Evolutionary conservation across 2,888 invertebrate genomes (phyloP), one percentile per base, ranked within the genome.

Genomic region (Trichopria drosophilae): DNA sequence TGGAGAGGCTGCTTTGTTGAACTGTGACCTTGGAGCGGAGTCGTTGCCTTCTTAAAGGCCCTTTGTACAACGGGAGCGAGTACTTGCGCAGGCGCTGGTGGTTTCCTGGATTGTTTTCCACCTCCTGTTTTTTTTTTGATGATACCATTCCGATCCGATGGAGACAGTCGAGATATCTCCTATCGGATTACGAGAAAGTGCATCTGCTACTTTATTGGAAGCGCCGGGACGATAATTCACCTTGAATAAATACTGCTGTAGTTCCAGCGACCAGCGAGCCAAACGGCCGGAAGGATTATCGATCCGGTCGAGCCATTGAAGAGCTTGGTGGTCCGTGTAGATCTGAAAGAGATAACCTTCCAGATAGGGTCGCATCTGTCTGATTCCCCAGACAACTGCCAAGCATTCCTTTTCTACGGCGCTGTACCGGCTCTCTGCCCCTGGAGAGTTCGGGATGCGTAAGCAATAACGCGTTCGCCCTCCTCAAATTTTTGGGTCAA

Each of bases 271-370:
- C 45, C 53, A 53, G 3, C 50, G 20, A 4, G 53, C 45, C 2
- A 53, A n/a, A 3, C 48, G 4, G 5, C 53, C 53, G 4, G 43
- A 19, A 1, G 48, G 53, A 5, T 50, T 45, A 6, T 41, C 35
- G 5, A 53, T 6, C 1, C 16, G 22, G 4, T 31, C 19, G 2
- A 50, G 12, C 53, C 42, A 53, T 13, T 39, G 13, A 1, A 54
- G 19, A 13, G 44, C 31, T 10, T 32, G 39, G 19, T 50, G 53
- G 18, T 53, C 53, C 0, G 50, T 50, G 3, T 47, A 32, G 0
- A 54, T 47, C 3, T 37, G 42, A 12, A 54, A 54, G 1, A 5
- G 10, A 19, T 49, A 49, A 4, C 53, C 49, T 28, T 49, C 53
- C 1, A 49, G 28, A 15, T 49, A 49, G 2, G 41, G 34, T 0